Conservation (phyloP, 2,797 vertebrate genomes). For the Antennarius maculatus region DNA sequence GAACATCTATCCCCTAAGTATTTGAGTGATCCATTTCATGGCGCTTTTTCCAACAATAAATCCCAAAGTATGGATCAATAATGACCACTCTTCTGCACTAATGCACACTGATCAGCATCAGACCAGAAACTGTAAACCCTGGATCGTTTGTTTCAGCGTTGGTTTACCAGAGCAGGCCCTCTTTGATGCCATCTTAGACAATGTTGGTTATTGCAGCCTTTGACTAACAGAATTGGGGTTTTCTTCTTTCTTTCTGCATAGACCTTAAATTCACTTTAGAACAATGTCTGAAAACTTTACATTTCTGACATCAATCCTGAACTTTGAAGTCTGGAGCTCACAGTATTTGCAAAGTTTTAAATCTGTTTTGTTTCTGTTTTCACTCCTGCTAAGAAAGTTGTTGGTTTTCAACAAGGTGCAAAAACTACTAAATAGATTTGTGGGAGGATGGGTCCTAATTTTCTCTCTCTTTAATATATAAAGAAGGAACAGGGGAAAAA, state of each 20-base stretch:
- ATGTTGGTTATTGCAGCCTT: slow-evolving; percentile 18
- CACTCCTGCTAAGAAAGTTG: too few relatives aligned
- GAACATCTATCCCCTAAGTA: slow-evolving; percentile 33
- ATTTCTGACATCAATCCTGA: slow-evolving; percentile 7
- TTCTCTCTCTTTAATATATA: too few relatives aligned
- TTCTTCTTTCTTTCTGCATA: slow-evolving; percentile 7
- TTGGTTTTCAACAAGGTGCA: too few relatives aligned
- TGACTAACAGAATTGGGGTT: slow-evolving; percentile 27
- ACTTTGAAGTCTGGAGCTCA: slow-evolving; percentile 18
- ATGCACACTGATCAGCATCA: slow-evolving; percentile 50
- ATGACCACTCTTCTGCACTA: slow-evolving; percentile 38
- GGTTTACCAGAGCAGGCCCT: slow-evolving; percentile 46
- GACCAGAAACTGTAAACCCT: slow-evolving; percentile 50
- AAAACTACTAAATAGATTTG: too few relatives aligned
- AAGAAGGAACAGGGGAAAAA: too few relatives aligned
- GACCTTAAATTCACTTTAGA: background rate
- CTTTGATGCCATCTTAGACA: slow-evolving; percentile 31
- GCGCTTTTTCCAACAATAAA: slow-evolving; percentile 45
- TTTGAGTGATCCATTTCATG: slow-evolving; percentile 55
- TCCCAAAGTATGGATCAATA: slow-evolving; percentile 61
- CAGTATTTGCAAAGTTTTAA: background rate
- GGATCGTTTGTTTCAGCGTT: slow-evolving; percentile 51
- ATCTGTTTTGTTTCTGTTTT: background rate
- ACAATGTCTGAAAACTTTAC: background rate
- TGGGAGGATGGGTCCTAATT: too few relatives aligned